Percentiles rank a stretch among this genome's conserved stretches.
These are phyloP conservation scores for Pomatorhinus ruficollis DNA, from an alignment of 2,113 vertebrate species.

Conservation along the genomic window DNA sequence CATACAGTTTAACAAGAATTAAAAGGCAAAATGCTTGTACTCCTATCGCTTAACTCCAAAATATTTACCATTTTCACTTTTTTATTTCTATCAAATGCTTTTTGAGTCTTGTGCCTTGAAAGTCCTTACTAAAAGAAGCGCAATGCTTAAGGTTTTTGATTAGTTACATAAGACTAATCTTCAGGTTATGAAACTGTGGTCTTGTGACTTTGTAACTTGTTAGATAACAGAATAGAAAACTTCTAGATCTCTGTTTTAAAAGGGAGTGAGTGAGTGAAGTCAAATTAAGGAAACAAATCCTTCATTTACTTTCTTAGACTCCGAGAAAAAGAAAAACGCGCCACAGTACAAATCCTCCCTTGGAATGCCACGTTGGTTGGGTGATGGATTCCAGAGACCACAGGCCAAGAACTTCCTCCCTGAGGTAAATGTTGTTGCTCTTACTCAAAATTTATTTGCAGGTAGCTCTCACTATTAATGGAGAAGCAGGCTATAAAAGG, in stretches of 20 bases:
- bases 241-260: not conserved
- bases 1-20: not conserved
- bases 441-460: not conserved
- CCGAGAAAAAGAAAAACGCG: slow-evolving; percentile 93
- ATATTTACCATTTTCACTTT: not conserved
- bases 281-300: slow-evolving; percentile 44
- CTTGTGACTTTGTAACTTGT: slow-evolving; percentile 49
- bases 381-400: slow-evolving; percentile 96
- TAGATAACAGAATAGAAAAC: not conserved
- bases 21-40: not conserved
- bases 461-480: not conserved
- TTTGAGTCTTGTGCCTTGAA: not conserved
- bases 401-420: slow-evolving; percentile 82
- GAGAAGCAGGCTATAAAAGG: not conserved
- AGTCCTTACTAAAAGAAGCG: not conserved
- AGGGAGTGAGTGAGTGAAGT: not conserved
- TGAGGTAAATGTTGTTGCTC: slow-evolving; percentile 78
- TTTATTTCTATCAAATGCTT: not conserved
- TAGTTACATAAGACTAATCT: not conserved
- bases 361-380: slow-evolving; percentile 93
- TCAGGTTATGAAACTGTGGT: slow-evolving; percentile 1
- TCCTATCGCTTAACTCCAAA: not conserved
- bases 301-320: slow-evolving; percentile 73
- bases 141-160: not conserved
- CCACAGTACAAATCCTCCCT: slow-evolving; percentile 89